phyloP scores from a whole-genome alignment of 2,113 vertebrate species.

The Tonatia bakeri region DNA sequence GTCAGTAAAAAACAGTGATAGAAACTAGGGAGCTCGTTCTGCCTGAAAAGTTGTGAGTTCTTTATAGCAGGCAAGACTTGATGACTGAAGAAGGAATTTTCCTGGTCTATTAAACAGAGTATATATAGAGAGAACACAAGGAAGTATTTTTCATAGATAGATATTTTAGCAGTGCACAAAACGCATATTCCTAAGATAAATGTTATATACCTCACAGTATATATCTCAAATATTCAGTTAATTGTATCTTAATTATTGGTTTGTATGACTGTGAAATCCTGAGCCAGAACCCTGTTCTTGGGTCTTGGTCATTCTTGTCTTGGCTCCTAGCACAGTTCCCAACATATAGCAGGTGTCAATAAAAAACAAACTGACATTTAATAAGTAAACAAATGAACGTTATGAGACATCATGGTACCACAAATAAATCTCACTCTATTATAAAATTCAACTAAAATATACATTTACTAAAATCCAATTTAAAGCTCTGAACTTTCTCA shows the following conservation, averaged over 20 bases:
- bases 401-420: neutral
- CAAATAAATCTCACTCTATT: slow-evolving; percentile 15
- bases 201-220: neutral
- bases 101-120: neutral
- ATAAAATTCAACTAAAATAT: slow-evolving; percentile 16
- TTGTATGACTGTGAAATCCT: neutral
- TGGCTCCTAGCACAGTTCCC: neutral
- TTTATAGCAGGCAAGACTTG: neutral
- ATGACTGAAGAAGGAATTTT: neutral
- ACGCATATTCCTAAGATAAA: neutral
- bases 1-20: neutral
- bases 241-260: neutral
- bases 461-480: slow-evolving; percentile 17
- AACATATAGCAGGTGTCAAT: neutral
- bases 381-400: neutral
- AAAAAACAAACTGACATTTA: neutral
- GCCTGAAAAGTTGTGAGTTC: neutral
- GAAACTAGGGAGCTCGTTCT: neutral
- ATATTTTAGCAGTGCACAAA: neutral
- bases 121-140: neutral
- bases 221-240: slow-evolving; percentile 7
- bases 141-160: neutral
- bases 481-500: slow-evolving; percentile 27
- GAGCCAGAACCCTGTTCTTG: neutral
- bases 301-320: neutral